A percentile compares a stretch with the other conserved stretches of the same genome.
Conservation (phyloP, 2,888 invertebrate species). For the Odontocerum albicorne region DNA sequence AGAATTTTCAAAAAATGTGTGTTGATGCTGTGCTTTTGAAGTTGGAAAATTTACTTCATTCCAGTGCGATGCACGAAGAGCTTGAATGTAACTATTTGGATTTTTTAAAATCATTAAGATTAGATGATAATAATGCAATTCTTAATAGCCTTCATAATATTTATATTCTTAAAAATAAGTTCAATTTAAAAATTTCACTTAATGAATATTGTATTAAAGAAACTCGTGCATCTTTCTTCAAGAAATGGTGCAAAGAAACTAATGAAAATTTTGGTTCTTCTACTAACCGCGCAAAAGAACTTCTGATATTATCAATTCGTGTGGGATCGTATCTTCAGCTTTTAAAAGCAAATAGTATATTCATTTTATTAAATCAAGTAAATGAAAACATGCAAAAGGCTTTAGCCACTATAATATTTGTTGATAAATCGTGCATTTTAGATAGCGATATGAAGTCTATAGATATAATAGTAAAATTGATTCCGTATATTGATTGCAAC, state of each 20-base stretch:
- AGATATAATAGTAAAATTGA: slow-evolving; percentile 25
- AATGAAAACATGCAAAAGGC: background rate
- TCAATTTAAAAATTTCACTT: slow-evolving; percentile 24
- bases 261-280: background rate
- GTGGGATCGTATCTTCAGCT: slow-evolving; percentile 26
- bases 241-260: slow-evolving; percentile 27
- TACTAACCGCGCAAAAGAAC: background rate
- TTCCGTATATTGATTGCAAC: slow-evolving; percentile 19
- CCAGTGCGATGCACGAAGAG: slow-evolving; percentile 38
- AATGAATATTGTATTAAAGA: slow-evolving; percentile 29
- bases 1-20: slow-evolving; percentile 23
- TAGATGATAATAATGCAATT: slow-evolving; percentile 10
- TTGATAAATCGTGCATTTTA: slow-evolving; percentile 14
- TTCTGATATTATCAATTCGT: slow-evolving; percentile 14
- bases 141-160: slow-evolving; percentile 23
- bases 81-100: slow-evolving; percentile 53
- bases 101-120: slow-evolving; percentile 44
- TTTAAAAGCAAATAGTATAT: slow-evolving; percentile 26
- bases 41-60: slow-evolving; percentile 50
- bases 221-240: slow-evolving; percentile 19
- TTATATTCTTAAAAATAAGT: slow-evolving; percentile 30
- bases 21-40: slow-evolving; percentile 39
- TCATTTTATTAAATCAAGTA: slow-evolving; percentile 12
- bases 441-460: slow-evolving; percentile 23
- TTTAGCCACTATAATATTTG: slow-evolving; percentile 23